Conservation (phyloP, 64 coral and sea anemone genomes). For the Dendronephthya gigantea region DNA sequence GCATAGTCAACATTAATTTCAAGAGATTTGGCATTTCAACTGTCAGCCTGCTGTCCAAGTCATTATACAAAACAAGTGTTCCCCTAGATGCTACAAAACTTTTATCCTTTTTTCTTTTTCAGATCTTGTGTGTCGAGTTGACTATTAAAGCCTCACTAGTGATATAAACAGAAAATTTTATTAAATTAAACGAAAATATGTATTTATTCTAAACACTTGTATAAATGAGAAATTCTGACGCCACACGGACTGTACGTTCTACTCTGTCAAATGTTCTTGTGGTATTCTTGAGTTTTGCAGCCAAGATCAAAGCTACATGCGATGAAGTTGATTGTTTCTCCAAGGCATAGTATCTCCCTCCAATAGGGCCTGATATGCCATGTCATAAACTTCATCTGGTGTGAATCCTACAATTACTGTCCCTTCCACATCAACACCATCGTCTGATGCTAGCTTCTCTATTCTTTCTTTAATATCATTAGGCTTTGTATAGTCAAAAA, state of each 20-base stretch:
- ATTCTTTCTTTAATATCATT: conserved; percentile 52
- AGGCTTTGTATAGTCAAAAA: conserved; percentile 56
- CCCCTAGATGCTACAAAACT: no score
- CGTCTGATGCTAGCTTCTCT: conserved; percentile 35
- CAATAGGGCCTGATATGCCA: conserved; percentile 59
- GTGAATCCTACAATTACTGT: conserved; percentile 78
- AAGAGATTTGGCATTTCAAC: no score
- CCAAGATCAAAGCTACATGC: not conserved
- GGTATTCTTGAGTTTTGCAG: not conserved
- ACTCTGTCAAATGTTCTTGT: not conserved
- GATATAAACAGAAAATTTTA: not conserved
- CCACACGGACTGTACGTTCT: not conserved
- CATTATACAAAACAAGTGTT: no score
- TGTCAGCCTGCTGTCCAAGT: no score
- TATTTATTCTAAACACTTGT: not conserved
- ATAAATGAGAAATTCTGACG: not conserved
- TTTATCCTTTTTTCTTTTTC: not conserved
- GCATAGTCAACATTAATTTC: no score
- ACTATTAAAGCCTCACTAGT: not conserved
- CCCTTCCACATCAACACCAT: conserved; percentile 42
- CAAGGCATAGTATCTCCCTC: conserved; percentile 62
- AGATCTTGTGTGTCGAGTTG: not conserved
- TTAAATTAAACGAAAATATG: not conserved
- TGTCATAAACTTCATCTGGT: conserved; percentile 76
- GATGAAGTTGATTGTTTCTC: conserved; percentile 20